phyloP scores from a whole-genome alignment of 2,113 vertebrate genomes.

The Puffinus mauretanicus region DNA sequence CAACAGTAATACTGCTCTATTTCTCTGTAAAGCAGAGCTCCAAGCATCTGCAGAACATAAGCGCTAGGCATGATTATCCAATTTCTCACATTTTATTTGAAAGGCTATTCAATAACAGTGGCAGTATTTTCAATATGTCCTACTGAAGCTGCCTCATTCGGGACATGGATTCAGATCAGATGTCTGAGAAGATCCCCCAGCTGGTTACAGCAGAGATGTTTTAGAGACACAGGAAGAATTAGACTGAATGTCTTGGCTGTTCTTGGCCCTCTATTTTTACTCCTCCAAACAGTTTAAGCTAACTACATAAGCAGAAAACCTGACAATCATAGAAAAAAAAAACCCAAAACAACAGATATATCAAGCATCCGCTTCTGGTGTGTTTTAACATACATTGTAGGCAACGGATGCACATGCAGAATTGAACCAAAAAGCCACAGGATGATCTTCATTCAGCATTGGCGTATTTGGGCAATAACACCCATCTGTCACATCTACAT shows the following conservation, averaged over 20 bases:
- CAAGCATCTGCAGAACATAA: fast-evolving
- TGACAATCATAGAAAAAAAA: fast-evolving
- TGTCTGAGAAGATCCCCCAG: neutral
- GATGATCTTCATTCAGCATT: fast-evolving
- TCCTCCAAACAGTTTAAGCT: neutral
- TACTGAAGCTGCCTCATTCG: neutral
- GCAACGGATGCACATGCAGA: neutral
- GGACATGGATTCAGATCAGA: neutral
- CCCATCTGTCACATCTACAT: fast-evolving
- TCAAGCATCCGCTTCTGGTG: fast-evolving
- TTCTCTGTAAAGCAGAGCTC: neutral
- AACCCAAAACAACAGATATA: fast-evolving
- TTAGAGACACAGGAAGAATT: fast-evolving
- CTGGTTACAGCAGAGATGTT: neutral
- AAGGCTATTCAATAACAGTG: neutral
- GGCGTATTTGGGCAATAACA: fast-evolving
- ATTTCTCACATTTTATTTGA: neutral
- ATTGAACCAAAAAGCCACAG: neutral
- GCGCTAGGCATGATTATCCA: fast-evolving
- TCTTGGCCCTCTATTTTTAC: neutral
- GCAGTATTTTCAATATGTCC: fast-evolving
- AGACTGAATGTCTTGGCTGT: fast-evolving
- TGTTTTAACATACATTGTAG: fast-evolving
- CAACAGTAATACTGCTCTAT: neutral
- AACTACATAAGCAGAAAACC: neutral